Conservation (phyloP, 2,888 invertebrate species). For the Nomada fucata region DNA sequence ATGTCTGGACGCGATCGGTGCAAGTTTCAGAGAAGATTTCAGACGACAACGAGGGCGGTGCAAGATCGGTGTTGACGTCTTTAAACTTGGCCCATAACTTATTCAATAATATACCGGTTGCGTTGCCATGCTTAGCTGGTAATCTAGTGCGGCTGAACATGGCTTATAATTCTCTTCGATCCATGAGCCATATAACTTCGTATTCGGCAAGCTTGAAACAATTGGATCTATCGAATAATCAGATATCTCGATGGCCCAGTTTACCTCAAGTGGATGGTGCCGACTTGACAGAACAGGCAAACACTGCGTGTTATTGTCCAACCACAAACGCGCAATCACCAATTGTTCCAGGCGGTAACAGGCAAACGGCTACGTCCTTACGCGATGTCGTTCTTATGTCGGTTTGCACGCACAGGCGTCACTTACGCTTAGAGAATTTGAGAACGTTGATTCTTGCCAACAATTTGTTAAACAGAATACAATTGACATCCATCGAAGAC, state of each 20-base stretch:
- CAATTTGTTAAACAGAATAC: slow-evolving; percentile 93
- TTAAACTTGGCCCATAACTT: slow-evolving; percentile 96
- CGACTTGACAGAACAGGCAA: slow-evolving; percentile 88
- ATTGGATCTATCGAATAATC: slow-evolving; percentile 96
- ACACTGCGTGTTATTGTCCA: slow-evolving; percentile 90
- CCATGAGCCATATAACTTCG: slow-evolving; percentile 88
- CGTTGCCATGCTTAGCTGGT: slow-evolving; percentile 95
- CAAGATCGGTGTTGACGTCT: slow-evolving; percentile 88
- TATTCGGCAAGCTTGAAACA: slow-evolving; percentile 96
- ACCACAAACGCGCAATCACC: slow-evolving; percentile 79
- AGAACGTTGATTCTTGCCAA: slow-evolving; percentile 94
- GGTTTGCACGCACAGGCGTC: slow-evolving; percentile 94
- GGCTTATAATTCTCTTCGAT: slow-evolving; percentile 92
- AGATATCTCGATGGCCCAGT: slow-evolving; percentile 95
- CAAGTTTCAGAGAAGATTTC: slow-evolving; percentile 89
- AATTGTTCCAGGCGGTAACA: slow-evolving; percentile 77
- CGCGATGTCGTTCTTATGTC: slow-evolving; percentile 90
- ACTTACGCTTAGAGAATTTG: slow-evolving; percentile 92
- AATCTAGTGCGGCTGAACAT: slow-evolving; percentile 94
- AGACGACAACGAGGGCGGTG: slow-evolving; percentile 86
- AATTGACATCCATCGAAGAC: slow-evolving; percentile 92
- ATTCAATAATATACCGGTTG: slow-evolving; percentile 94
- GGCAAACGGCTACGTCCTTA: slow-evolving; percentile 87
- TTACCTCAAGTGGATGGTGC: slow-evolving; percentile 88
- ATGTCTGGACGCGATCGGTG: slow-evolving; percentile 90